phyloP scores from a whole-genome alignment of 2,888 invertebrate genomes.

The Agrotis exclamationis region DNA sequence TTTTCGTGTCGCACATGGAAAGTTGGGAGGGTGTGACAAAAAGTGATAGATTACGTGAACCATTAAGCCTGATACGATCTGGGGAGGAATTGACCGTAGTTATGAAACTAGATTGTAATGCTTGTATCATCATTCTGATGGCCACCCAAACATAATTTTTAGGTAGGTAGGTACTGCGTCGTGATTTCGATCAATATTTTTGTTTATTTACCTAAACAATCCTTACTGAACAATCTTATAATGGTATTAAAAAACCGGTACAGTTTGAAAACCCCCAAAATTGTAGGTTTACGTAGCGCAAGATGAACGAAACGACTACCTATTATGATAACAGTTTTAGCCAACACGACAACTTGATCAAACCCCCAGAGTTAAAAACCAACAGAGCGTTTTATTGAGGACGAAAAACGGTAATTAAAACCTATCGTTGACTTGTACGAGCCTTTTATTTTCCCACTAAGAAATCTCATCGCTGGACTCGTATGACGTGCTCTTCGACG shows the following conservation, averaged over 20 bases:
- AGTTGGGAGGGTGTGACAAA: conserved; percentile 73
- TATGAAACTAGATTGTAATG: conserved; percentile 53
- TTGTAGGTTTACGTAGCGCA: too few relatives aligned
- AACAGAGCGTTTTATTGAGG: too few relatives aligned
- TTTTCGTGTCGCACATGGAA: conserved; percentile 47
- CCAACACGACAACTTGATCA: too few relatives aligned
- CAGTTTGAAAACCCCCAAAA: not conserved
- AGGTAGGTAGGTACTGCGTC: not conserved
- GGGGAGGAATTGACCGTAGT: conserved; percentile 59
- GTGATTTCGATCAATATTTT: conserved; percentile 38
- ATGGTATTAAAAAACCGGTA: not conserved
- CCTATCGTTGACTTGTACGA: too few relatives aligned
- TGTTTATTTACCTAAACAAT: not conserved
- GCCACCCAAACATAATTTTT: conserved; percentile 26
- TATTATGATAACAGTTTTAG: too few relatives aligned
- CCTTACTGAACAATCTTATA: not conserved
- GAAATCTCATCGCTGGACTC: too few relatives aligned
- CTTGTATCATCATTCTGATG: conserved; percentile 52
- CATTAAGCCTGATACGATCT: conserved; percentile 81
- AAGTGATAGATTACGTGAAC: conserved; percentile 79
- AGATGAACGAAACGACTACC: not conserved
- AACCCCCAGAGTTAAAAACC: too few relatives aligned
- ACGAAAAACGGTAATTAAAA: too few relatives aligned
- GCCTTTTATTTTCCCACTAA: too few relatives aligned
- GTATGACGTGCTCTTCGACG: too few relatives aligned